Base-by-base conservation (phyloP, 2,888 invertebrate species). In the Drosophila birchii region DNA sequence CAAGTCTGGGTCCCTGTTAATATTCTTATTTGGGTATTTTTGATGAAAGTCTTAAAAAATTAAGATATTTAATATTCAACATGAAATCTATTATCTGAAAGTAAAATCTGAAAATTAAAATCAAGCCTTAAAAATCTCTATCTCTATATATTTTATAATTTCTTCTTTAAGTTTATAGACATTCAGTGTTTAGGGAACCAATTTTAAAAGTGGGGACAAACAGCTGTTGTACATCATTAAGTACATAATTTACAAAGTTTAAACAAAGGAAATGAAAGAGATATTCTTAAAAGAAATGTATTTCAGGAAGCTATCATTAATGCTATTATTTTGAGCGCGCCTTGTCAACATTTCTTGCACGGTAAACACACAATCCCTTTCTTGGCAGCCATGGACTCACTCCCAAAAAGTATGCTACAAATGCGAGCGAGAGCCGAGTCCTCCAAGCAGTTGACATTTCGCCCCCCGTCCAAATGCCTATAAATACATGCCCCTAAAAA, bases 381-480 rank as follows among this genome's bases (percentile, higher is more conserved):
- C 34, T 32, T 47, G 18, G n/a, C n/a, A n/a, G 11, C 47, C n/a
- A 20, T 51, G 20, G 34, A 53, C 36, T 1, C 51, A 23, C 34
- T 53, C 51, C 51, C 14, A 53, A 53, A 53, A 53, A 53, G 51
- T 53, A 53, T 53, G 51, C 51, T 53, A 53, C 20, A 53, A 53
- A 23, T 29, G 34, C 51, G 16, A 23, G 34, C 51, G 34, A 53
- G 34, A 23, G 34, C 51, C 36, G 51, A 53, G 51, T 36, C 51
- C 51, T 53, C 36, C 51, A 53, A 53, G 34, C 51, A 36, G 51
- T 53, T 53, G 51, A 36, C 34, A 36, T 16, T 53, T 36, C 32
- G 51, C 34, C 34, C 51, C 34, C 51, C 51, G 9, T 53, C 34
- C 14, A 36, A 53, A 53, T 23, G 51, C 34, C 20, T 53, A 53